Percentiles rank a stretch among this genome's conserved stretches.
phyloP scores from a whole-genome alignment of 2,797 vertebrate genomes.

The Gila robusta region DNA sequence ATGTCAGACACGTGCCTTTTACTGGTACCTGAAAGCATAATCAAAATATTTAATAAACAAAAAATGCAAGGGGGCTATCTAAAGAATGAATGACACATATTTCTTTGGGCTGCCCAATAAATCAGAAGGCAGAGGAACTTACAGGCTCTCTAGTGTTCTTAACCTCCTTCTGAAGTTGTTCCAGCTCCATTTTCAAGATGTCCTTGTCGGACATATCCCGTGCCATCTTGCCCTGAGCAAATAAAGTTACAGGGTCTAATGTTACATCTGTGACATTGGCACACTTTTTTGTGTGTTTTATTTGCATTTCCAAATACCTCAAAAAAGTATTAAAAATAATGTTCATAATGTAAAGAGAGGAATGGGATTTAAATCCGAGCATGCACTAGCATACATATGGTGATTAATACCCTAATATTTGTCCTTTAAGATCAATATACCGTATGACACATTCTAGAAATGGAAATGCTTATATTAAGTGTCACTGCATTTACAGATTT shows the following conservation, averaged over 20 bases:
- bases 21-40: neutral
- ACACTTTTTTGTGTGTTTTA: neutral
- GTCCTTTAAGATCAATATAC: neutral
- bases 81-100: neutral
- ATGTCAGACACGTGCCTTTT: neutral
- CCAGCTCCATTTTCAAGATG: slow-evolving; percentile 90
- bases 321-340: neutral
- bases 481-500: neutral
- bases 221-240: slow-evolving; percentile 83
- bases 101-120: neutral
- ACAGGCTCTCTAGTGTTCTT: slow-evolving; percentile 76
- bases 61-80: neutral
- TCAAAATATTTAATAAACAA: neutral
- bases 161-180: slow-evolving; percentile 92
- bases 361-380: neutral
- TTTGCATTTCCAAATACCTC: neutral
- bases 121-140: slow-evolving; percentile 54
- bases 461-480: neutral
- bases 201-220: slow-evolving; percentile 95
- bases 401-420: neutral
- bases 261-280: neutral
- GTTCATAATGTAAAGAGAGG: neutral
- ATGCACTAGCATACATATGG: neutral
- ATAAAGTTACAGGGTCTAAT: neutral
- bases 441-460: neutral